A percentile compares a stretch with the other conserved stretches of the same genome.
phyloP scores from a whole-genome alignment of 2,113 vertebrate genomes.

The Pipra filicauda region DNA sequence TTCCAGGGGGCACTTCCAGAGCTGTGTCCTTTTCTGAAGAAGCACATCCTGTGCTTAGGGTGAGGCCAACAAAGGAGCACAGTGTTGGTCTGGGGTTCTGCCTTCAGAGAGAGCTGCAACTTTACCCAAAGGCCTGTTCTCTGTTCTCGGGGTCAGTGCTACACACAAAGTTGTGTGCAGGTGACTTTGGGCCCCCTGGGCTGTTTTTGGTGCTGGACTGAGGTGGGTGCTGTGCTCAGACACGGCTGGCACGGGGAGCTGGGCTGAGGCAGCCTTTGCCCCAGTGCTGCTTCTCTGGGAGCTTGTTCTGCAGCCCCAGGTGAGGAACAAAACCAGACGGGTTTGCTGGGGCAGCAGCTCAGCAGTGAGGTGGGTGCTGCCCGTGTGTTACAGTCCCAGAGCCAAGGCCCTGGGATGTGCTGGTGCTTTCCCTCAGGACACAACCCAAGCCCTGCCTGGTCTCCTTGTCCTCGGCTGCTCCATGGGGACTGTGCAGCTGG shows the following conservation, averaged over 20 bases:
- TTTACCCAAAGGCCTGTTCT: background rate
- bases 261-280: background rate
- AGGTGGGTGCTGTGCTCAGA: background rate
- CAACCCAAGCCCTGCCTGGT: background rate
- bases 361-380: background rate
- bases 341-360: background rate
- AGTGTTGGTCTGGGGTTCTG: background rate
- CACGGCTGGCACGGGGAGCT: background rate
- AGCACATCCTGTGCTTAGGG: fast-evolving
- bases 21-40: background rate
- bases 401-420: fast-evolving
- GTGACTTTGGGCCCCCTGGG: background rate
- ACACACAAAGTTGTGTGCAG: fast-evolving
- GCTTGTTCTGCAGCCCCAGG: background rate
- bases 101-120: background rate
- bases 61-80: background rate
- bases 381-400: fast-evolving
- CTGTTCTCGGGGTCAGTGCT: background rate
- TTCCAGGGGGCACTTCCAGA: background rate
- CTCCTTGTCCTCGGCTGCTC: background rate
- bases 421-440: background rate
- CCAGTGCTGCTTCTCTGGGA: background rate
- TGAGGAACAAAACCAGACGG: no score
- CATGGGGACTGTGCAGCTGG: fast-evolving
- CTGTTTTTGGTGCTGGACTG: background rate